Base-by-base conservation (phyloP, 92 coral and sea anemone species). In the Phymanthus crucifer region DNA sequence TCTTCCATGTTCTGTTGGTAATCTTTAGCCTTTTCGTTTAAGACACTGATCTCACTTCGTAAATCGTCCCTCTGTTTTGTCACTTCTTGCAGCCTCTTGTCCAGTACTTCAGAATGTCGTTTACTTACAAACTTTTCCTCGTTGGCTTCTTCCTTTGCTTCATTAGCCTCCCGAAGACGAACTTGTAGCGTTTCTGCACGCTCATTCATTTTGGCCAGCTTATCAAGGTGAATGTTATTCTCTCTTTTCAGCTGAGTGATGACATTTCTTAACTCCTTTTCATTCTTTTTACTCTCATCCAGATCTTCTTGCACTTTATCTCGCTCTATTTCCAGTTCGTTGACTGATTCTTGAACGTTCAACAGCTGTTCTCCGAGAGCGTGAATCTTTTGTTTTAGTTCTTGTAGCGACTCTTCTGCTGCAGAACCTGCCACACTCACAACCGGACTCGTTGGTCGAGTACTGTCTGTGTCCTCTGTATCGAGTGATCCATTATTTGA, bases 161-260 rank as follows among this genome's bases (percentile, higher is more conserved):
- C 97, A 76, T 90, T 91, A 6, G 91, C 89, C 52, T 93, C 97
- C 17, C 90, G 94, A 69, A 96, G 81, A 70, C 97, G 90, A 33
- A 85, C 88, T 58, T 90, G 96, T 54, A 96, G 80, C 40, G 97
- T 91, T 29, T 89, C 84, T n/a, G 83, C 82, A 68, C 85, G 80
- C 27, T 87, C 94, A 70, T 87, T 83, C 75, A 76, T 88, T 79
- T 87, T 91, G 70, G 85, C 78, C 32, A 91, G 73, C 80, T 91
- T 94, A 54, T 89, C 91, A 26, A 79, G 86, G 56, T 80, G 77
- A 7, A 83, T 81, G 31, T 79, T 84, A 72, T 82, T 83, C 56
- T 93, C 99, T 34, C 89, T 86, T 66, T 87, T 90, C 35, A 93
- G 72, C 52, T 87, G 90, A 21, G 74, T 45, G 29, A 89, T 85